Evolutionary conservation across 2,113 vertebrate species (phyloP), one percentile per base, ranked within the genome.

Genomic region (Chunga burmeisteri): DNA sequence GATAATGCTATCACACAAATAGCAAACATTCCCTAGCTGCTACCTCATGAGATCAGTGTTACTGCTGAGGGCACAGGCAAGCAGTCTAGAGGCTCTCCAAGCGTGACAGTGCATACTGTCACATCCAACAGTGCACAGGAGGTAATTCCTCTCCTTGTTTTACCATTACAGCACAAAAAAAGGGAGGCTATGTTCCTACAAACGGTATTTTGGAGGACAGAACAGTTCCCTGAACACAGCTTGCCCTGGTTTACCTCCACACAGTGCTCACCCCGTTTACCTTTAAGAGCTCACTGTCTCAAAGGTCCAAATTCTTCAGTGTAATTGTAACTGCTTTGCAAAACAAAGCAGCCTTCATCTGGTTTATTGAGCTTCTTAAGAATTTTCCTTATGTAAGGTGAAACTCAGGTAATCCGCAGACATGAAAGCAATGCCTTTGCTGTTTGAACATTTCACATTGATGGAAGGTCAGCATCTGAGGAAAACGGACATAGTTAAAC

Each of bases 251-350:
- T 67, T 86, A 59, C 44, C 42, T 72, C 52, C 4, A 0, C 52
- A 44, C 6, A 11, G 22, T 32, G 27, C 25, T 62, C 3, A 27
- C 30, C 9, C 9, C 8, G 1, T 68, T 90, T 86, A 27, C 11
- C 18, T 92, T 78, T 83, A 62, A 84, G 79, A 78, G 5, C 23
- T 84, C 27, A 30, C 34, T 58, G 62, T 75, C 52, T 79, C 88
- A 91, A 86, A 93, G 88, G 83, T 78, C 38, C 59, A 86, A 92
- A 96, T 94, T 88, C 79, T 94, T 86, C 47, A 49, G 32, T 25
- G 42, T 30, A 88, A 71, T 50, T 81, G 34, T 82, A 92, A 66
- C 55, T 66, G n/a, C 23, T 92, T 77, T 93, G 47, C 36, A 65
- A 94, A 86, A 92, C 72, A 89, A 95, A 92, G 61, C 59, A 94